Evolutionary conservation across 2,113 vertebrate genomes (phyloP).

Genomic region (Lichenostomus cassidix): DNA sequence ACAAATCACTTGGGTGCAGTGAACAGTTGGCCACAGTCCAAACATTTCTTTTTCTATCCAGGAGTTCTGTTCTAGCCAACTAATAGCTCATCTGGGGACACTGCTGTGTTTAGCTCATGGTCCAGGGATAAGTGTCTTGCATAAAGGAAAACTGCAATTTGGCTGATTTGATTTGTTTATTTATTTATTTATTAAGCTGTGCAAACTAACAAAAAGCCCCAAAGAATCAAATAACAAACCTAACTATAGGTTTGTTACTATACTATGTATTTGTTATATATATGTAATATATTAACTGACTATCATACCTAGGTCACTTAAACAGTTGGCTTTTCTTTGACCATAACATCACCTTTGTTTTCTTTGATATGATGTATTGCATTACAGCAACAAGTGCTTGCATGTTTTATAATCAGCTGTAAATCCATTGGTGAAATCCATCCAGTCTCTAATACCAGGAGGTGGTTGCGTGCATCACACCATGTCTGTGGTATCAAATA

Average conservation of each 20-base stretch:
- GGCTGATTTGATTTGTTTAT: neutral
- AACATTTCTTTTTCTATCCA: neutral
- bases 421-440: neutral
- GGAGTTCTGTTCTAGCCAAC: neutral
- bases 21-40: constrained; percentile 18
- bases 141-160: neutral
- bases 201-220: neutral
- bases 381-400: neutral
- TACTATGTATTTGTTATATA: too few relatives aligned
- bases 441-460: neutral
- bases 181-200: neutral
- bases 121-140: neutral
- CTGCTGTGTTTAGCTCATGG: neutral
- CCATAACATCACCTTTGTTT: neutral
- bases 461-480: neutral
- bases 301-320: neutral
- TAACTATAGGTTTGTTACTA: neutral
- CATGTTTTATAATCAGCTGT: neutral
- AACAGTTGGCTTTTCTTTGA: neutral
- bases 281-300: too few relatives aligned
- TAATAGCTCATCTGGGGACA: neutral
- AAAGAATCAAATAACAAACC: neutral
- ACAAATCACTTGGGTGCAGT: constrained; percentile 1
- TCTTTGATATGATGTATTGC: neutral
- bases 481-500: neutral